Conservation (phyloP, 2,113 vertebrate genomes). For the Fukomys damarensis region DNA sequence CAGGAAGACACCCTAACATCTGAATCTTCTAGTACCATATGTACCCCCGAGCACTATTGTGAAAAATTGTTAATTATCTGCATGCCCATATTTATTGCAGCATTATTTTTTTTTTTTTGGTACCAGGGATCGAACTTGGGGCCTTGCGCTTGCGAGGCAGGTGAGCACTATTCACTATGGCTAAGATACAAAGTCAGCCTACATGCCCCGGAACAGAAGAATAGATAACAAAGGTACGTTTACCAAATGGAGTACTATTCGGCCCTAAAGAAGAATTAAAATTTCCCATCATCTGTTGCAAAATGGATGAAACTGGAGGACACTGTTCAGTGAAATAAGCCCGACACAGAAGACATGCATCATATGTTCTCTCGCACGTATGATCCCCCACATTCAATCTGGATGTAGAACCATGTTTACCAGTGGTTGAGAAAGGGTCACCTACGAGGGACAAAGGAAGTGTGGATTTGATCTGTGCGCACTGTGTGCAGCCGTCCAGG, state of each 20-base stretch:
- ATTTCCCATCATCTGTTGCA: background rate
- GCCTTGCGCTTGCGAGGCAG: no score
- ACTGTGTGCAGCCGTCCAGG: background rate
- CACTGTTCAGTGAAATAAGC: background rate
- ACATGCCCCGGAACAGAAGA: background rate
- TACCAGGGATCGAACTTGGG: no score
- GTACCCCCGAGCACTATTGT: no score
- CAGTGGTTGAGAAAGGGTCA: background rate
- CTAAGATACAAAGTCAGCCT: background rate
- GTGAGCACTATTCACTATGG: background rate
- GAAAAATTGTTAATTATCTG: background rate
- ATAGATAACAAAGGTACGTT: background rate
- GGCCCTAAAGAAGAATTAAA: background rate
- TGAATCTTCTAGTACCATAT: rapidly evolving
- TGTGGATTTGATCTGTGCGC: background rate
- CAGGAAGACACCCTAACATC: background rate
- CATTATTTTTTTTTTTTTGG: no score
- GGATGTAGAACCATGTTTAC: background rate
- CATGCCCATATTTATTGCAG: background rate
- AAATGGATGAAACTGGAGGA: background rate
- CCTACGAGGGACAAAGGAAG: background rate
- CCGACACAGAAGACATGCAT: background rate
- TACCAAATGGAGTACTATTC: background rate
- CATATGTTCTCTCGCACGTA: background rate
- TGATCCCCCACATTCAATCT: background rate